Base-by-base conservation (phyloP, 30 jellyfish, hydroid and myxozoan genomes). In the Cassiopea xamachana region DNA sequence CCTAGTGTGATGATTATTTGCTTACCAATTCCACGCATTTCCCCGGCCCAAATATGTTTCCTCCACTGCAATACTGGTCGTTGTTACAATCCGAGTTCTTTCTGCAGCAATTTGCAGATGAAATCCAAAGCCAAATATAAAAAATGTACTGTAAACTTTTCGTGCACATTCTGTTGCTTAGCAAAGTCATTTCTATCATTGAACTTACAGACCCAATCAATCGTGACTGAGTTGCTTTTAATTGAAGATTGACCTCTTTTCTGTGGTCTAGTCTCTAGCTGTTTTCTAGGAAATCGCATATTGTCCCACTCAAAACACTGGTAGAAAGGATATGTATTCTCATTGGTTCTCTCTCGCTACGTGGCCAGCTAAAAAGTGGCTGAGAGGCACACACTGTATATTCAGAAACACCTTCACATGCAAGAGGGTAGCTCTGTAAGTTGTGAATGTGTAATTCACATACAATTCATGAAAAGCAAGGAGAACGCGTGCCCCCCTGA, bases 1-100 rank as follows among this genome's bases (percentile, higher is more conserved):
- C 12, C 64, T 3, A 55, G 12, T 55, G 7, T 55, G 10, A 55
- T 55, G 64, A 55, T 55, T 55, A 55, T 27, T 27, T 45, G 46
- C 82, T 73, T 27, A 73, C 59, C 59, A 73, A 73, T 5, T 73
- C 82, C 17, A 73, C 59, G 82, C 82, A 73, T 6, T 47, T 44
- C 62, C 82, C 82, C 0, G 82, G n/a, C 60, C 5, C 62, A n/a
- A 73, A 73, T 58, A 73, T 10, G 39, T 73, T 73, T 27, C 82
- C 82, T 3, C 82, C 82, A 16, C 39, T 59, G 39, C 82, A 73
- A 45, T 73, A 73, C 39, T n/a, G 59, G 27, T 59, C 16, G 82
- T 59, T 1, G 12, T 45, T 47, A 44, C 82, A 73, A 27, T 73
- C 82, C 3, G 82, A 44, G 46, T 73, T 73, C 18, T 73, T 27